Evolutionary conservation across 1,140 invertebrate species (phyloP).

Genomic region (Potamilus streckersoni): DNA sequence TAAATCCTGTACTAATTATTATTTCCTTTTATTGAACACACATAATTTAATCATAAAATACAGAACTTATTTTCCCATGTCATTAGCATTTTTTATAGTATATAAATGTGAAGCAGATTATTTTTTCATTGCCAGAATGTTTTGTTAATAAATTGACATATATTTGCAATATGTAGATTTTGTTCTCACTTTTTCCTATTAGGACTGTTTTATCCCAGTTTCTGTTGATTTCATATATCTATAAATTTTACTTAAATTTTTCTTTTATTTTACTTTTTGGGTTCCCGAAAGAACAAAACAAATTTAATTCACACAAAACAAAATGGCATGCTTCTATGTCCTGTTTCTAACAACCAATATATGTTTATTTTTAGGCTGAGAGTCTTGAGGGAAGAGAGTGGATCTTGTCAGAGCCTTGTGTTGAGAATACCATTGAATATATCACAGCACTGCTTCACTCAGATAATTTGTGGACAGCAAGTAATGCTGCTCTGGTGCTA

Average conservation of each 20-base stretch:
- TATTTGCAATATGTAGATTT: not conserved
- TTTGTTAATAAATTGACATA: no score
- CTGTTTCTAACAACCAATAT: not conserved
- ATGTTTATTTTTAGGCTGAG: constrained; percentile 55
- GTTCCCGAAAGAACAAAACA: not conserved
- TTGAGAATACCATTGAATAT: constrained; percentile 54
- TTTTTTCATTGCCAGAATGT: no score
- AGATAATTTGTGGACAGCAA: constrained; percentile 66
- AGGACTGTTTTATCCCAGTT: not conserved
- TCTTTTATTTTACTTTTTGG: not conserved
- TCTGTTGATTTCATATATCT: not conserved
- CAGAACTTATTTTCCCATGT: no score
- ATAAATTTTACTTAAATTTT: not conserved
- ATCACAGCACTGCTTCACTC: constrained; percentile 56
- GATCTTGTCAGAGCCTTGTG: constrained; percentile 59
- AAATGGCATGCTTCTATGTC: not conserved
- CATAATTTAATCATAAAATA: no score
- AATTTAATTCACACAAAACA: not conserved
- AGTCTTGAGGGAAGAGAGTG: constrained; percentile 61
- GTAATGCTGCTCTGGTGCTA: constrained; percentile 67
- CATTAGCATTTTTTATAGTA: no score
- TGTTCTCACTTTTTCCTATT: not conserved
- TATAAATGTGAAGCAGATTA: no score
- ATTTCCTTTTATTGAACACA: no score
- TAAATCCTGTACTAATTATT: no score